Conservation (phyloP, 1,140 invertebrate species). For the Rhagoletis pomonella region DNA sequence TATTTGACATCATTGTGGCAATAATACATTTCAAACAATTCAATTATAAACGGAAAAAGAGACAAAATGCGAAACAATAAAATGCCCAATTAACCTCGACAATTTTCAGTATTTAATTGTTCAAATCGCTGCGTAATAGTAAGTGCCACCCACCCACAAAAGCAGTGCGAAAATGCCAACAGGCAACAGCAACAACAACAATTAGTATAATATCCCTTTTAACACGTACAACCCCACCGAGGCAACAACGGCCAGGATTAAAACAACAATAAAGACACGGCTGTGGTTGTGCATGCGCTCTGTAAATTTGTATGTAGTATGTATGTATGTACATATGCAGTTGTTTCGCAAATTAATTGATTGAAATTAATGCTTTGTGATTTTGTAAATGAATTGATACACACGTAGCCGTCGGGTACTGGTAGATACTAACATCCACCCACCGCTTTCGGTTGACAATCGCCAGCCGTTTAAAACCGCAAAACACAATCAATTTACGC, state of each 20-base stretch:
- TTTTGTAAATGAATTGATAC: constrained; percentile 36
- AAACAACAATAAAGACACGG: background rate
- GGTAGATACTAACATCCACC: background rate
- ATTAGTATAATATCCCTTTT: background rate
- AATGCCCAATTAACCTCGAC: constrained; percentile 47
- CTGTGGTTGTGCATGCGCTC: background rate
- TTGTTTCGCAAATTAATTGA: too few relatives aligned
- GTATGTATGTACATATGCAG: too few relatives aligned
- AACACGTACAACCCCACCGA: background rate
- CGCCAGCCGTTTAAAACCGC: constrained; percentile 9
- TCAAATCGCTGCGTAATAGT: constrained; percentile 17
- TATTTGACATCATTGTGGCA: constrained; percentile 44
- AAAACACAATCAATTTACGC: constrained; percentile 25
- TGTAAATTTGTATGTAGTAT: background rate
- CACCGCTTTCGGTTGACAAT: background rate
- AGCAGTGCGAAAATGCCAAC: background rate
- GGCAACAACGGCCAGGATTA: background rate
- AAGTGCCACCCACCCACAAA: constrained; percentile 16
- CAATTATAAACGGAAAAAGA: constrained; percentile 31
- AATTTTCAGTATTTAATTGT: constrained; percentile 39
- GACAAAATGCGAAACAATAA: constrained; percentile 5
- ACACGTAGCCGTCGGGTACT: background rate
- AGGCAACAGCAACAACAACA: background rate
- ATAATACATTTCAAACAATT: constrained; percentile 48
- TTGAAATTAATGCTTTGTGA: constrained; percentile 46